Base-by-base conservation (phyloP, 2,113 vertebrate genomes). In the Xenotilapia caudafasciata region DNA sequence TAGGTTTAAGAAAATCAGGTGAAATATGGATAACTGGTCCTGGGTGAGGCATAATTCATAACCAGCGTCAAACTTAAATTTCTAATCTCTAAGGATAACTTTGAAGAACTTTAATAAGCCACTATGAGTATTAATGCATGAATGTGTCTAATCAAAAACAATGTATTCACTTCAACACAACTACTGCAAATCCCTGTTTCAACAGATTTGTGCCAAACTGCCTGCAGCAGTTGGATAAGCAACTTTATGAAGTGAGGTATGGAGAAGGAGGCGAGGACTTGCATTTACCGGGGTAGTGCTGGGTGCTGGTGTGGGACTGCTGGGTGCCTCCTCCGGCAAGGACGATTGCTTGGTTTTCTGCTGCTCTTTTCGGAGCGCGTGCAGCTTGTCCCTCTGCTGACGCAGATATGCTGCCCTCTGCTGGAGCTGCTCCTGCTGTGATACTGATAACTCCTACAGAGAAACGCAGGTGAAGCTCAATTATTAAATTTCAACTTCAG, bases 361-460 rank as follows among this genome's bases (percentile, higher is more conserved):
- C 62, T 97, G 95, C 7, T 98, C 97, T 80, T 96, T 97, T 94
- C 96, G 98, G 13, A 98, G 92, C 6, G 98, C 98, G 85, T 98
- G 96, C 87, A 99, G 94, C 83, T 96, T 95, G 90, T 99, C 99
- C 68, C 99, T 94, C 95, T 98, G 98, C 92, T 98, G 97, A 70
- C 97, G 97, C 4, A 99, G 97, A 93, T 99, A 99, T 7, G 97
- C 95, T 3, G 98, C 97, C 86, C 99, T 97, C 83, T 99, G 97
- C 89, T 96, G 96, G 90, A 99, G 96, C 90, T 98, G 94, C 92
- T 98, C 96, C 79, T 97, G 96, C 94, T 98, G 97, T 21, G 95
- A 94, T 47, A 90, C 95, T 4, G 97, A 96, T 89, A 98, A 87
- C 92, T 96, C 97, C 98, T 99, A 82, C 7, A 87, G 26, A 82